Conservation (phyloP, 2,888 invertebrate species). For the Heteropelma amictum region DNA sequence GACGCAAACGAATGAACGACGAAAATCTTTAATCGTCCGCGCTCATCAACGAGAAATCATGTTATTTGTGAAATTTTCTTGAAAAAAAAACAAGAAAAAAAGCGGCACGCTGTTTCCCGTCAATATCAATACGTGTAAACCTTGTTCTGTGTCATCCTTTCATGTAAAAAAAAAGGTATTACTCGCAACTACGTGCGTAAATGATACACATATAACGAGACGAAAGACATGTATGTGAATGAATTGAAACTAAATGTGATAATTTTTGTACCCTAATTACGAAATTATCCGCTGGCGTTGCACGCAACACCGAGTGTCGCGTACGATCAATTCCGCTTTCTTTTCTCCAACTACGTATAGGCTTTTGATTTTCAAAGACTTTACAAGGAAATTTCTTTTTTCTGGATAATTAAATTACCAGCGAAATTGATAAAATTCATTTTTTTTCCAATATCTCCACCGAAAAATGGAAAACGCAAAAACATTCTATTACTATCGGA, state of each 20-base stretch:
- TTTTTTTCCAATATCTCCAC: no score
- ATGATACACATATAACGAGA: not conserved
- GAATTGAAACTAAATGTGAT: conserved; percentile 32
- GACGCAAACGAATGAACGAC: conserved; percentile 61
- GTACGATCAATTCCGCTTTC: not conserved
- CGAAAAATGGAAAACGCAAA: no score
- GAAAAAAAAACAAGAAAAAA: not conserved
- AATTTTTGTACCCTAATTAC: conserved; percentile 27
- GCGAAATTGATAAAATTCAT: no score
- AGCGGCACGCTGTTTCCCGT: not conserved
- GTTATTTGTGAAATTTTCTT: not conserved
- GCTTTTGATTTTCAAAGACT: no score
- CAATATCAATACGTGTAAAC: conserved; percentile 46
- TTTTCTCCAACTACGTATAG: no score
- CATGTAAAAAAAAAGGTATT: conserved; percentile 25
- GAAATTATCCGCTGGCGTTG: not conserved
- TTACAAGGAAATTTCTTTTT: no score
- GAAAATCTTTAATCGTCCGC: not conserved
- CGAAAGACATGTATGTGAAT: conserved; percentile 10
- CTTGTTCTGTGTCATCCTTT: conserved; percentile 36
- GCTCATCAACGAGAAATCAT: not conserved
- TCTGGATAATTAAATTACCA: no score
- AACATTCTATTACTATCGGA: no score
- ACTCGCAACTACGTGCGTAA: conserved; percentile 2
- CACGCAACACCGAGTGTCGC: not conserved